phyloP scores from a whole-genome alignment of 2,113 vertebrate genomes.

The Chaenogobius annularis region DNA sequence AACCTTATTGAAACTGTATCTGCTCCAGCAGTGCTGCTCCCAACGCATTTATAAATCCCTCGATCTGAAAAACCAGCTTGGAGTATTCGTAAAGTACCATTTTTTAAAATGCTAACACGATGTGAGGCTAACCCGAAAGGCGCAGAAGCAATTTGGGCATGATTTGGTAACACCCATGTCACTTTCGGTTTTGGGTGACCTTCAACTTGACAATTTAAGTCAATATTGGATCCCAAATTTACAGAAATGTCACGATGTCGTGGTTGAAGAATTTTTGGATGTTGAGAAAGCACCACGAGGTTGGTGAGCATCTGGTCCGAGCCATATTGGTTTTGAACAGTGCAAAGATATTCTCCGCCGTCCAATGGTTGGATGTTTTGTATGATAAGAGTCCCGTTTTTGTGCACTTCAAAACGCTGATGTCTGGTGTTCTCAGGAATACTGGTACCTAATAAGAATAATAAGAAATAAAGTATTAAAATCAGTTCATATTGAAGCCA shows the following conservation, averaged over 20 bases:
- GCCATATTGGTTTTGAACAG: constrained; percentile 82
- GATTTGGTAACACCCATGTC: constrained; percentile 87
- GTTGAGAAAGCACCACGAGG: constrained; percentile 78
- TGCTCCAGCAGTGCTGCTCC: constrained; percentile 83
- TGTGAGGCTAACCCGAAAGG: constrained; percentile 44
- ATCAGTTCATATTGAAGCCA: too few relatives aligned
- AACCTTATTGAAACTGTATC: constrained; percentile 83
- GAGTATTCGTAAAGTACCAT: constrained; percentile 81
- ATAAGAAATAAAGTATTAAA: neutral
- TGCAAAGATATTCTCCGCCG: constrained; percentile 85
- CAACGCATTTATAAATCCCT: constrained; percentile 86
- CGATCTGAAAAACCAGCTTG: constrained; percentile 76
- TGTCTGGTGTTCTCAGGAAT: constrained; percentile 78
- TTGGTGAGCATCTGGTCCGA: constrained; percentile 71
- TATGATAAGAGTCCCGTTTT: constrained; percentile 86
- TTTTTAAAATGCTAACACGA: constrained; percentile 73
- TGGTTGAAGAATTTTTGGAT: constrained; percentile 77
- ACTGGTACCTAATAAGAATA: constrained; percentile 73
- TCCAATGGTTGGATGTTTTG: constrained; percentile 79
- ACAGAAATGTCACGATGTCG: constrained; percentile 80
- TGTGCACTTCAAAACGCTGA: constrained; percentile 84
- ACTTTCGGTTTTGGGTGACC: constrained; percentile 81
- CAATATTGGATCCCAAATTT: constrained; percentile 77
- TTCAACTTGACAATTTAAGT: constrained; percentile 81
- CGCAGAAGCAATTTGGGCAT: constrained; percentile 53